Conservation (phyloP, 2,797 vertebrate species). For the Macropodus opercularis region DNA sequence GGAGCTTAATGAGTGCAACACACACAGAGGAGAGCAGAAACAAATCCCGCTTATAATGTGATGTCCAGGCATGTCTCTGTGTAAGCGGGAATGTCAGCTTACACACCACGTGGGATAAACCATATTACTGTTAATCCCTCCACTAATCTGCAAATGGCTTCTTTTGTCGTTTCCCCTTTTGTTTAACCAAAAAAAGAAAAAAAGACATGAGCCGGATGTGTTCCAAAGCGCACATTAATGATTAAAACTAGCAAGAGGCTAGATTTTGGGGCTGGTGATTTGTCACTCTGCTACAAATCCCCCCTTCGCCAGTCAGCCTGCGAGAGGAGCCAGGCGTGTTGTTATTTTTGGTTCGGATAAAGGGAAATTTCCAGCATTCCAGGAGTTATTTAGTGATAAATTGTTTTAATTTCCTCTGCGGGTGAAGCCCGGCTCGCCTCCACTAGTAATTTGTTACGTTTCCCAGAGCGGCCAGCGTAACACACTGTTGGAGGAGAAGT, state of each 20-base stretch:
- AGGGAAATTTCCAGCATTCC: slow-evolving; percentile 17
- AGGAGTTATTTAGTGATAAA: slow-evolving; percentile 24
- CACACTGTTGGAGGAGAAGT: slow-evolving; percentile 10
- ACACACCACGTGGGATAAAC: slow-evolving; percentile 77
- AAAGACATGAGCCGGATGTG: slow-evolving; percentile 56
- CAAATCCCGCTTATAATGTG: slow-evolving; percentile 70
- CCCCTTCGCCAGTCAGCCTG: slow-evolving; percentile 1
- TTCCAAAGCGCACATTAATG: slow-evolving; percentile 75
- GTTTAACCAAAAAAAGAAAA: slow-evolving; percentile 64
- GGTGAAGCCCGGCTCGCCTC: slow-evolving; percentile 4
- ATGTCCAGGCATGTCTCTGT: slow-evolving; percentile 74
- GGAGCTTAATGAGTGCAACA: slow-evolving; percentile 52
- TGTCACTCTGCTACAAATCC: slow-evolving; percentile 52
- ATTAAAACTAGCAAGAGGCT: slow-evolving; percentile 69
- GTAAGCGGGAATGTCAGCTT: slow-evolving; percentile 74
- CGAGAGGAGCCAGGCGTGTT: slow-evolving; percentile 3
- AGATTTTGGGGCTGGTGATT: slow-evolving; percentile 47
- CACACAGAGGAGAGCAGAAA: slow-evolving; percentile 53
- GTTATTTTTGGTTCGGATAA: slow-evolving; percentile 12
- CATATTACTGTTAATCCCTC: slow-evolving; percentile 79
- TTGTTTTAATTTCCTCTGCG: slow-evolving; percentile 36
- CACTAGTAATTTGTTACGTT: slow-evolving; percentile 16
- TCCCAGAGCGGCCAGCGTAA: slow-evolving; percentile 6
- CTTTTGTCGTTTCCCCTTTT: slow-evolving; percentile 68
- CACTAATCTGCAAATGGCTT: slow-evolving; percentile 80